Evolutionary conservation across 2,113 vertebrate genomes (phyloP).

Genomic region (Orycteropus afer): DNA sequence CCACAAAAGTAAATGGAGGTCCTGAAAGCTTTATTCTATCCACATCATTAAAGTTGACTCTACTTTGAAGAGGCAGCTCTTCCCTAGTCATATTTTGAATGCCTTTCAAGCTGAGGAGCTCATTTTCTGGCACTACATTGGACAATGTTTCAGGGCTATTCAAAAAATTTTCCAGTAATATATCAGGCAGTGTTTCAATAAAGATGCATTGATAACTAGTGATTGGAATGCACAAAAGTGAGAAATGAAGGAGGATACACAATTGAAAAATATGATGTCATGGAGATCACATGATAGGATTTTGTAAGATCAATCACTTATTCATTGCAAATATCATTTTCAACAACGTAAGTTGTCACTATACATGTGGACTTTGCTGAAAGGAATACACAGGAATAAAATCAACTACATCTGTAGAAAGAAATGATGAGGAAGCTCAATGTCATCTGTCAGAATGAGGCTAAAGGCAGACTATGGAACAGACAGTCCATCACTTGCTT

Average conservation of each 20-base stretch:
- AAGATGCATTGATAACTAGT: neutral
- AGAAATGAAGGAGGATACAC: neutral
- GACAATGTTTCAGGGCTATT: no score
- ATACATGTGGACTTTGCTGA: neutral
- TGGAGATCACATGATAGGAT: neutral
- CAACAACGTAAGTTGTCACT: neutral
- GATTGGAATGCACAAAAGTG: neutral
- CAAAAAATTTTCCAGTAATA: no score
- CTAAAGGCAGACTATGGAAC: neutral
- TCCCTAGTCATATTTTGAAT: no score
- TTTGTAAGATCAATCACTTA: neutral
- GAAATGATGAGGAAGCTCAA: neutral
- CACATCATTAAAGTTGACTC: no score
- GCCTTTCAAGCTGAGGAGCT: no score
- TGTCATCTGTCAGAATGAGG: neutral
- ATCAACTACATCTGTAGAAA: neutral
- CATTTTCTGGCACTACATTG: no score
- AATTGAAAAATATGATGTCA: neutral
- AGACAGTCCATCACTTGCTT: neutral
- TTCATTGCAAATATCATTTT: neutral
- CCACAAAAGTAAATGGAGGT: no score
- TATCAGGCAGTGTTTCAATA: neutral
- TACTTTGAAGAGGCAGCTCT: no score
- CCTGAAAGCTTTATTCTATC: no score
- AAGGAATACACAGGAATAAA: neutral